Evolutionary conservation across 2,797 vertebrate species (phyloP), one percentile per base, ranked within the genome.

Genomic region (Myotis findleyi): DNA sequence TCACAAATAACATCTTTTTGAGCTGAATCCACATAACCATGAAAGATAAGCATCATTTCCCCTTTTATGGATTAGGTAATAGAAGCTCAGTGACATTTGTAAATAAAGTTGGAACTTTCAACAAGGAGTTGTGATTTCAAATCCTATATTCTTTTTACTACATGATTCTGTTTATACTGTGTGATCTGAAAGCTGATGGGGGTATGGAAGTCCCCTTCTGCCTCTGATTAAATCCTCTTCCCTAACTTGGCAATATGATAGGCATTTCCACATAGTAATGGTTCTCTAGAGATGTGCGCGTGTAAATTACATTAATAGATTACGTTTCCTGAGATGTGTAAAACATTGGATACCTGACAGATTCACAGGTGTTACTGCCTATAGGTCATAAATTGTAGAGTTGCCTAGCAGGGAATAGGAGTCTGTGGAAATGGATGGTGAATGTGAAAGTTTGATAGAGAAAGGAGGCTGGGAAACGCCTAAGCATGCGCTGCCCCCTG

Each of bases 11-110:
- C 16, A 72, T 66, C 38, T 41, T 36, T 79, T 73, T 92, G 13
- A 87, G 55, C 27, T 33, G 79, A 64, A 66, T 66, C 89, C 57
- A 12, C 23, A 59, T 44, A 94, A 71, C 23, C 27, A 25, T 51
- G 51, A 51, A 14, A 79, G 11, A 53, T 55, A 88, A 89, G 23
- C 44, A 82, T 66, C 51, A 80, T 94, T 96, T 95, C 12, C 36
- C 18, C 21, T 86, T 95, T 71, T 57, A 80, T 64, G n/a, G 38
- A 38, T 75, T 86, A 95, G 51, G 27, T 49, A 85, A 36, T 73
- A 87, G 95, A 92, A 94, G 5, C 72, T 92, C 81, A 92, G 9
- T 23, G 81, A 73, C 41, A 76, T 93, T 85, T 94, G 51, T 92
- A 77, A 89, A 33, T n/a, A 81, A 83, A 77, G 36, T 53, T 80